Percentiles rank a stretch among this genome's conserved stretches.
Conservation (phyloP, 2,797 vertebrate species). For the Acrocephalus scirpaceus region DNA sequence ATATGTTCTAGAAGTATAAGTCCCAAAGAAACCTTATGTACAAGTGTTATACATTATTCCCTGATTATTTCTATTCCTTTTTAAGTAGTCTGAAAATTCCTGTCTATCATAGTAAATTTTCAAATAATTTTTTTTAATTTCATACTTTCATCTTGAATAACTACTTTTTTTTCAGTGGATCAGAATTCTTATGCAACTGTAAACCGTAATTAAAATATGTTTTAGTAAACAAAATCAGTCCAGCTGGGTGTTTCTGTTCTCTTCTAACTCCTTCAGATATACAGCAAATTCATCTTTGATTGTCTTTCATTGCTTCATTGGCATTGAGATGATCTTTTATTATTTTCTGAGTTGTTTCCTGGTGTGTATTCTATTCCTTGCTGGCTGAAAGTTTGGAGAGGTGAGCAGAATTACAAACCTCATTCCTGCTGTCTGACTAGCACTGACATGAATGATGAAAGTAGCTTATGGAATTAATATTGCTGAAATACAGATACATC, state of each 20-base stretch:
- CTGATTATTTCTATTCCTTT: background rate
- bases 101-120: background rate
- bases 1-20: background rate
- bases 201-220: background rate
- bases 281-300: background rate
- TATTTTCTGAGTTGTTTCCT: background rate
- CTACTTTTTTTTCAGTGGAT: background rate
- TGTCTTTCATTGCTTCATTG: background rate
- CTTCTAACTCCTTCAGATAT: background rate
- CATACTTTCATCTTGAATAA: background rate
- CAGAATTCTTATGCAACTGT: background rate
- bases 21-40: background rate
- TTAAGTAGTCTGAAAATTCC: background rate
- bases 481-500: background rate
- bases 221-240: background rate
- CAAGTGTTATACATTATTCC: background rate
- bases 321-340: background rate
- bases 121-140: background rate
- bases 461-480: background rate
- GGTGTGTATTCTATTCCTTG: background rate
- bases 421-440: background rate
- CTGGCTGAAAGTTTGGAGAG: background rate
- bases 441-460: background rate
- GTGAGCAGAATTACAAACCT: background rate
- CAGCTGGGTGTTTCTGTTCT: background rate